phyloP scores from a whole-genome alignment of 64 coral and sea anemone genomes.

The Montipora capricornis region DNA sequence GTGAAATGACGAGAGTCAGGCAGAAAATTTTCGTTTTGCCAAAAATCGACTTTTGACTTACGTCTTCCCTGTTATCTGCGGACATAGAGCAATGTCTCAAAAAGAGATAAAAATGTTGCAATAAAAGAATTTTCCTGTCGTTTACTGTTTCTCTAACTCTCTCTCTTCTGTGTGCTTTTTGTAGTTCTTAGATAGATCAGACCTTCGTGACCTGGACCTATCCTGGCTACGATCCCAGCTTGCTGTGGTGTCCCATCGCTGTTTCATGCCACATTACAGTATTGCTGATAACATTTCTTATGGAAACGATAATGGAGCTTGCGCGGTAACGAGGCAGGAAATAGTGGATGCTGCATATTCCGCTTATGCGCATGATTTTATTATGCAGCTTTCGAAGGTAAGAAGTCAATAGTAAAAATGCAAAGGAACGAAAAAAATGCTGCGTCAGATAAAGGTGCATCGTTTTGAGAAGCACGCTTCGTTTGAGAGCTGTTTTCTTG shows the following conservation, averaged over 20 bases:
- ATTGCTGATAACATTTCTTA: conserved; percentile 84
- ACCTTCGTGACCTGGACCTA: conserved; percentile 61
- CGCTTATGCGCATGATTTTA: conserved; percentile 68
- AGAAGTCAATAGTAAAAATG: not conserved
- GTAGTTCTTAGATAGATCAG: conserved; percentile 74
- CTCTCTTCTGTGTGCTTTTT: not conserved
- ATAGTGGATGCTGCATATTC: conserved; percentile 68
- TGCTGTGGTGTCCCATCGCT: conserved; percentile 78
- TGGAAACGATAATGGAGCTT: conserved; percentile 63
- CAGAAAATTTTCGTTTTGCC: too few relatives aligned
- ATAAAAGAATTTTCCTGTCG: too few relatives aligned
- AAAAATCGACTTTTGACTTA: too few relatives aligned
- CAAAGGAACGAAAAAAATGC: not conserved
- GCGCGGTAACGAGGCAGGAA: conserved; percentile 40
- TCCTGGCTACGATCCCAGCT: conserved; percentile 74
- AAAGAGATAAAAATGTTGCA: too few relatives aligned
- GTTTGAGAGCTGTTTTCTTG: too few relatives aligned
- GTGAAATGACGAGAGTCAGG: too few relatives aligned
- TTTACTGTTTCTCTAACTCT: not conserved
- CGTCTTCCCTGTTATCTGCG: too few relatives aligned
- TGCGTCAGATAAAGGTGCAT: too few relatives aligned
- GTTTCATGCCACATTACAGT: conserved; percentile 72
- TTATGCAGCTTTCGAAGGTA: conserved; percentile 70
- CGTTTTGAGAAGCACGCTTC: too few relatives aligned
- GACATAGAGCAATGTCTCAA: too few relatives aligned